Conservation (phyloP, 1,140 invertebrate species). For the Drosophila baimaii region DNA sequence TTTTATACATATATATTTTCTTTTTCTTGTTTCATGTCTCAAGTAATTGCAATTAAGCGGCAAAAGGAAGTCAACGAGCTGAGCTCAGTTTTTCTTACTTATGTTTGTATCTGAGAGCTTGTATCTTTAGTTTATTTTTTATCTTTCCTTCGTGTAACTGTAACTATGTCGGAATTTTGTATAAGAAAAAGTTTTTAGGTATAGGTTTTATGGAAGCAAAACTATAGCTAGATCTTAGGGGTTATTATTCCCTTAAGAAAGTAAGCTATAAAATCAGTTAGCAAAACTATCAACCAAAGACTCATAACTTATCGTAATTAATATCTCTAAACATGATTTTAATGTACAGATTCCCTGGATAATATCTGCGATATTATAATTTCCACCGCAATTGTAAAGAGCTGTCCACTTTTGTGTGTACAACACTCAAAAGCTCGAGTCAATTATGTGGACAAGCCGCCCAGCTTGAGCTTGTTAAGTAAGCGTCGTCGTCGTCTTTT, state of each 20-base stretch:
- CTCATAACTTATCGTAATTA: background rate
- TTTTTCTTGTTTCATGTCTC: slow-evolving; percentile 56
- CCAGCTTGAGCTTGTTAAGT: slow-evolving; percentile 75
- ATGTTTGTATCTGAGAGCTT: slow-evolving; percentile 19
- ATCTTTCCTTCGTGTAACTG: slow-evolving; percentile 7
- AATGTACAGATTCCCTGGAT: background rate
- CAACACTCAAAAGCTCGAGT: slow-evolving; percentile 64
- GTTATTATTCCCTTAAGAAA: no score
- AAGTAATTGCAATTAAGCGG: slow-evolving; percentile 76
- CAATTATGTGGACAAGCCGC: slow-evolving; percentile 64
- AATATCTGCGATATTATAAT: background rate
- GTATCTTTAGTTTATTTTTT: slow-evolving; percentile 5
- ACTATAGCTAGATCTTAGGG: background rate
- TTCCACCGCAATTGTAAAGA: slow-evolving; percentile 23
- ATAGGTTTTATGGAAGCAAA: background rate
- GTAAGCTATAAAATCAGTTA: no score
- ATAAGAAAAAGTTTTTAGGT: background rate
- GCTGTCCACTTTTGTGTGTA: slow-evolving; percentile 16
- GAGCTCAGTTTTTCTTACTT: slow-evolving; percentile 14
- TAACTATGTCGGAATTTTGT: slow-evolving; percentile 27
- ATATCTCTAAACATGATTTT: background rate
- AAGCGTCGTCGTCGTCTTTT: slow-evolving; percentile 19
- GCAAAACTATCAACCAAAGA: no score
- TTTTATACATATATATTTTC: slow-evolving; percentile 1
- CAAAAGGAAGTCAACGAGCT: slow-evolving; percentile 65